These are phyloP conservation scores for Watsonalla cultraria DNA, from an alignment of 2,888 invertebrate species.

Conservation along the genomic window DNA sequence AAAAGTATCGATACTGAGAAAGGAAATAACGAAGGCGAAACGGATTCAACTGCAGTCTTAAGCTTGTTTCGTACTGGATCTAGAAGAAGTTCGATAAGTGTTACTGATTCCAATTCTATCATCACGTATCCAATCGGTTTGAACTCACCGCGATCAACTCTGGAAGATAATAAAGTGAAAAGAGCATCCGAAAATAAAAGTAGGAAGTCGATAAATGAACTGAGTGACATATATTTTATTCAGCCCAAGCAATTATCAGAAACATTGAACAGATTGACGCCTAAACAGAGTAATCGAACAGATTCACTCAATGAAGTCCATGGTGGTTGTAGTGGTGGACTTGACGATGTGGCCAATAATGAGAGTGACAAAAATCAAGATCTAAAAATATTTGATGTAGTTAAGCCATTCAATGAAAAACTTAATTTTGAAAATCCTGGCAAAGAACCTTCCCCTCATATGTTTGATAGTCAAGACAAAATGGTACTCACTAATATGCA, in stretches of 20 bases:
- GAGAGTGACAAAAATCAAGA: too few relatives aligned
- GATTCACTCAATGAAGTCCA: background rate
- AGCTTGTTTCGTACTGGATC: constrained; percentile 23
- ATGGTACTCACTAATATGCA: too few relatives aligned
- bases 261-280: background rate
- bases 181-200: constrained; percentile 17
- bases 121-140: constrained; percentile 49
- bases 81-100: constrained; percentile 15
- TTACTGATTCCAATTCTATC: constrained; percentile 38
- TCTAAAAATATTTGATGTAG: too few relatives aligned
- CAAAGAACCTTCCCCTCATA: background rate
- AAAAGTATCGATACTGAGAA: background rate
- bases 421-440: background rate
- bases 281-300: background rate
- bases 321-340: too few relatives aligned
- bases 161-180: constrained; percentile 20
- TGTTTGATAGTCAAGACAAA: background rate
- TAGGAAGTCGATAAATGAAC: constrained; percentile 21
- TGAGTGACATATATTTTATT: constrained; percentile 31
- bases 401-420: background rate
- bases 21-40: constrained; percentile 2
- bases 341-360: too few relatives aligned
- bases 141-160: constrained; percentile 20
- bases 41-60: constrained; percentile 19
- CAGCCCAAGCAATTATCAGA: constrained; percentile 28